phyloP scores from a whole-genome alignment of 2,797 vertebrate genomes.

The Rhinatrema bivittatum region DNA sequence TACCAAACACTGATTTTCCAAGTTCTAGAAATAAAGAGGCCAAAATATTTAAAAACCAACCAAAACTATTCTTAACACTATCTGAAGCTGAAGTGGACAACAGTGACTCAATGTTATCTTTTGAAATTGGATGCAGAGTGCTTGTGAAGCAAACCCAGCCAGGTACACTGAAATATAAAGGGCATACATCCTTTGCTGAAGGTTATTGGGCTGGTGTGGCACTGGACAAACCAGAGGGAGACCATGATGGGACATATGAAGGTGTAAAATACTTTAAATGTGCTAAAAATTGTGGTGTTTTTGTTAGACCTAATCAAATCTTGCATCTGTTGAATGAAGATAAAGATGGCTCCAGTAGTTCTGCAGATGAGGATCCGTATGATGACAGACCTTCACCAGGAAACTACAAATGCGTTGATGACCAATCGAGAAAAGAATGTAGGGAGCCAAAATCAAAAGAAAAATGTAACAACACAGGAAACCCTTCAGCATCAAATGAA shows the following conservation, averaged over 20 bases:
- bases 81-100: conserved; percentile 7
- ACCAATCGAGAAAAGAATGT: neutral
- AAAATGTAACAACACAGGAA: neutral
- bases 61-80: neutral
- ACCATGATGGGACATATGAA: conserved; percentile 37
- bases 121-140: conserved; percentile 41
- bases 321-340: conserved; percentile 14
- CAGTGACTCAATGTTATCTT: conserved; percentile 26
- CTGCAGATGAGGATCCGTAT: conserved; percentile 19
- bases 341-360: conserved; percentile 3
- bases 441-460: neutral
- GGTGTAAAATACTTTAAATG: conserved; percentile 48
- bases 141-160: conserved; percentile 39
- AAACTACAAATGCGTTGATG: neutral
- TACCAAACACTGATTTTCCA: neutral
- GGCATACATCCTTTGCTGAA: conserved; percentile 22
- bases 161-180: conserved; percentile 47
- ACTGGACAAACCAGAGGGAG: conserved; percentile 43
- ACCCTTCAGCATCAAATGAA: conserved; percentile 2
- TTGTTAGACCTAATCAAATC: conserved; percentile 44
- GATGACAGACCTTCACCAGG: conserved; percentile 9
- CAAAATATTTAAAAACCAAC: neutral
- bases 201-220: conserved; percentile 49
- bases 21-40: neutral
- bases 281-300: conserved; percentile 32